A percentile compares a stretch with the other conserved stretches of the same genome.
These are phyloP conservation scores for Anthophora plumipes DNA, from an alignment of 2,888 invertebrate genomes.

Conservation along the genomic window DNA sequence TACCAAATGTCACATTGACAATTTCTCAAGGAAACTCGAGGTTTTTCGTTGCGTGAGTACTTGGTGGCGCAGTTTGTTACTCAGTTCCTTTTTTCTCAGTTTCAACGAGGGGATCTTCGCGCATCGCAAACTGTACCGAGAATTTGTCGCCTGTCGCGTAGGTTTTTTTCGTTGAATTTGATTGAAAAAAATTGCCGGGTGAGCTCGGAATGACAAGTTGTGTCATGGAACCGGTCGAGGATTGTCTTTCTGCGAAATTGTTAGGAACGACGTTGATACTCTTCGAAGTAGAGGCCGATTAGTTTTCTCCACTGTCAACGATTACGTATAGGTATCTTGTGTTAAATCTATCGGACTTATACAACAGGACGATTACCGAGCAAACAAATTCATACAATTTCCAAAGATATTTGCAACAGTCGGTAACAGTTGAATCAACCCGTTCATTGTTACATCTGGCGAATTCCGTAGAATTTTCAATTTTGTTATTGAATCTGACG, in stretches of 20 bases:
- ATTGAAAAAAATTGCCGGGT: too few relatives aligned
- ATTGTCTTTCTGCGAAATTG: not conserved
- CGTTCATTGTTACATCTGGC: conserved; percentile 2
- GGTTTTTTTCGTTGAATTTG: not conserved
- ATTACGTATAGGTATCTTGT: too few relatives aligned
- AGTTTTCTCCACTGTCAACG: too few relatives aligned
- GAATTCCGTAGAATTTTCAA: not conserved
- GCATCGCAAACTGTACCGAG: not conserved
- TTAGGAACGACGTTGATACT: conserved; percentile 9
- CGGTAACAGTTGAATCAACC: conserved; percentile 12
- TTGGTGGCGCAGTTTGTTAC: too few relatives aligned
- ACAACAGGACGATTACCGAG: too few relatives aligned
- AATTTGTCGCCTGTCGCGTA: conserved; percentile 3
- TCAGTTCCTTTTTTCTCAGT: not conserved
- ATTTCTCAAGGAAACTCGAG: too few relatives aligned
- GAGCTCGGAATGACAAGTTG: not conserved
- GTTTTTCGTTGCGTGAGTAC: too few relatives aligned
- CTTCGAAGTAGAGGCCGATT: not conserved
- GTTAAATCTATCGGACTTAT: too few relatives aligned
- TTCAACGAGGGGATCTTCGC: not conserved
- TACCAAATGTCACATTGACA: too few relatives aligned
- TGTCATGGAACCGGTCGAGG: not conserved
- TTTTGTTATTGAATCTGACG: conserved; percentile 2
- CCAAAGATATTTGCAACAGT: conserved; percentile 2
- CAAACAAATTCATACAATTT: not conserved